These are phyloP conservation scores for Esox niger DNA, from an alignment of 2,113 vertebrate genomes.

Conservation along the genomic window DNA sequence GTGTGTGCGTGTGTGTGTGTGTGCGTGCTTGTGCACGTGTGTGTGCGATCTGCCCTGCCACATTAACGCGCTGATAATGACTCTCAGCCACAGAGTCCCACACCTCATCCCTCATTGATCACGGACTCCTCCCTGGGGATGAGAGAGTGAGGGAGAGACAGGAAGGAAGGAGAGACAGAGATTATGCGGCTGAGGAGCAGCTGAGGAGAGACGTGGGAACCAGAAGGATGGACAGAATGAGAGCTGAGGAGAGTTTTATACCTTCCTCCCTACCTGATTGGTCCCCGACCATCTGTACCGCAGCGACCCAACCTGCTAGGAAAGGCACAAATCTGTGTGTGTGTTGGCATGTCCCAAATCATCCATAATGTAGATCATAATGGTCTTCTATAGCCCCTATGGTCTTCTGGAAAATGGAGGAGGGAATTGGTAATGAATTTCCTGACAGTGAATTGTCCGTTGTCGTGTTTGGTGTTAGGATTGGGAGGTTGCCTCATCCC, in stretches of 20 bases:
- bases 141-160: conserved; percentile 2
- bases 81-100: conserved; percentile 33
- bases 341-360: conserved; percentile 16
- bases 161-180: conserved; percentile 4
- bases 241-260: conserved; percentile 3
- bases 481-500: too few species aligned
- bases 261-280: conserved; percentile 15
- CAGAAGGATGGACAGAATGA: neutral
- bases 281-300: neutral
- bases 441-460: too few species aligned
- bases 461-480: too few species aligned
- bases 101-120: conserved; percentile 48
- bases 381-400: too few species aligned
- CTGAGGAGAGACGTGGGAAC: conserved; percentile 4
- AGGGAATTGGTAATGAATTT: too few species aligned
- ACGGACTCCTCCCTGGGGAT: conserved; percentile 23
- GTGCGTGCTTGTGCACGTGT: neutral
- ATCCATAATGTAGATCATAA: conserved; percentile 28
- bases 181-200: conserved; percentile 2
- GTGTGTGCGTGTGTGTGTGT: conserved; percentile 1
- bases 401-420: too few species aligned
- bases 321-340: conserved; percentile 19
- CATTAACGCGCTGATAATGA: conserved; percentile 40
- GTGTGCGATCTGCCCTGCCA: conserved; percentile 10
- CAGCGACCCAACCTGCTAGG: too few species aligned